Percentiles rank a stretch among this genome's conserved stretches.
Evolutionary conservation across 2,113 vertebrate genomes (phyloP).

Genomic region (Macaca nemestrina): DNA sequence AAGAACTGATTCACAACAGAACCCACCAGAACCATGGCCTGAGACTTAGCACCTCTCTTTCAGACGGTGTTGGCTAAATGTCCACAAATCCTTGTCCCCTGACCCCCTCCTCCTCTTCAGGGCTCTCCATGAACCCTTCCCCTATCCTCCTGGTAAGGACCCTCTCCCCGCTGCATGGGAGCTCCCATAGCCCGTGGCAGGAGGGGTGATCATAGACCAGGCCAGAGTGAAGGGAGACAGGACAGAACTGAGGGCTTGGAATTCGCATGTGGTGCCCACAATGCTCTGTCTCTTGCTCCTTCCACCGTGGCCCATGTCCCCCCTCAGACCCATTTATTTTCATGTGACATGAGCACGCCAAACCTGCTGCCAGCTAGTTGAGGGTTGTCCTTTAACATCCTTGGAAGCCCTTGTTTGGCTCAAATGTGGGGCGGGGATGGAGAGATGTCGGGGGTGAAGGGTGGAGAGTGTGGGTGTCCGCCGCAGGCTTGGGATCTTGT

Average conservation of each 20-base stretch:
- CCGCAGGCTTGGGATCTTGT: neutral
- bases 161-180: no score
- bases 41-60: neutral
- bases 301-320: neutral
- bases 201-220: fast-evolving
- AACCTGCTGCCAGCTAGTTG: fast-evolving
- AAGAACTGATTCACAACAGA: neutral
- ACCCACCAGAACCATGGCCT: neutral
- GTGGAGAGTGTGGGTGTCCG: fast-evolving
- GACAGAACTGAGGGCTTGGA: no score
- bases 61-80: neutral
- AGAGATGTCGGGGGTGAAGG: no score
- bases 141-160: neutral
- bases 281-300: fast-evolving
- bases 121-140: neutral
- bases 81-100: neutral
- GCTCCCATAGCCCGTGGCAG: no score
- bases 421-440: neutral
- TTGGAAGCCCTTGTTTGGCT: neutral
- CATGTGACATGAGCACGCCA: neutral
- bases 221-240: neutral
- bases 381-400: neutral
- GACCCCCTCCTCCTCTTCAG: neutral
- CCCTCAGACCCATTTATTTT: fast-evolving
- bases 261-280: no score